These are phyloP conservation scores for Luscinia megarhynchos DNA, from an alignment of 2,797 vertebrate species.

Conservation along the genomic window DNA sequence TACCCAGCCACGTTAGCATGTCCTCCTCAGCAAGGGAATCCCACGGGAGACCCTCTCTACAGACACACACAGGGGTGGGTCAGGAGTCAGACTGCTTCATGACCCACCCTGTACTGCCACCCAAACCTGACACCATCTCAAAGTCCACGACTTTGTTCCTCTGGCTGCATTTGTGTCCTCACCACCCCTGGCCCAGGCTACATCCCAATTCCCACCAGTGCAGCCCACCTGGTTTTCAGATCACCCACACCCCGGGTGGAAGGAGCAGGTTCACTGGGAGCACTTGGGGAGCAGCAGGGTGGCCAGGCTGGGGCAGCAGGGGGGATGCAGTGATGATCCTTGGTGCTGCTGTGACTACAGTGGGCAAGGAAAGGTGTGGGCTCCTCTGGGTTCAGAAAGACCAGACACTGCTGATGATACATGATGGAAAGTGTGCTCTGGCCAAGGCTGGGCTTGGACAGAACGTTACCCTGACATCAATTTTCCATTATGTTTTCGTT, in stretches of 20 bases:
- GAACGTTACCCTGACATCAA: neutral
- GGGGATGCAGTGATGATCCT: rapidly evolving
- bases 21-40: neutral
- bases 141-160: neutral
- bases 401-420: neutral
- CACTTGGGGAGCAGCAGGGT: neutral
- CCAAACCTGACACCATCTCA: neutral
- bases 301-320: neutral
- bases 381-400: neutral
- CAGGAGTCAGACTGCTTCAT: neutral
- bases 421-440: neutral
- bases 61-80: neutral
- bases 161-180: neutral
- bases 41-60: neutral
- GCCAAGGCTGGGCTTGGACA: neutral
- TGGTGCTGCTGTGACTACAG: neutral
- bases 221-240: neutral
- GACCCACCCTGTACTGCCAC: neutral
- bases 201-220: neutral
- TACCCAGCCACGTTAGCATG: neutral
- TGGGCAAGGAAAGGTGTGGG: neutral
- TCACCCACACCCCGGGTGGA: neutral
- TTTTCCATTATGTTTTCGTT: neutral
- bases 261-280: rapidly evolving
- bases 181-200: neutral